These are phyloP conservation scores for Holacanthus passer DNA, from an alignment of 2,113 vertebrate species.

Conservation along the genomic window DNA sequence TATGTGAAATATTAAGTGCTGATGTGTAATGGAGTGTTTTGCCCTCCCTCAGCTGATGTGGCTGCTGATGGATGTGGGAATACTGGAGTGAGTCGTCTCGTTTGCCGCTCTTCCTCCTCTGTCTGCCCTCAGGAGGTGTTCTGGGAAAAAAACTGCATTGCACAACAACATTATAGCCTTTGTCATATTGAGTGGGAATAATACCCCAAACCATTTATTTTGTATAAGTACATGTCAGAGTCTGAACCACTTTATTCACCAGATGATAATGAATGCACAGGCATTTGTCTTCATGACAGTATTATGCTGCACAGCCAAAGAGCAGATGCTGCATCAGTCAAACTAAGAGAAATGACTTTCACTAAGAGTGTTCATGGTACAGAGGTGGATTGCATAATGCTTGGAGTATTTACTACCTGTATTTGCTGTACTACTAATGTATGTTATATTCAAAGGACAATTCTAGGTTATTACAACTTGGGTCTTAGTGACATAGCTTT, in stretches of 20 bases:
- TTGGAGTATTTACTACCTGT: background rate
- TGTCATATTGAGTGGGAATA: slow-evolving; percentile 11
- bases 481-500: no score
- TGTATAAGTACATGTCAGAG: slow-evolving; percentile 27
- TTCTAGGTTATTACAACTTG: background rate
- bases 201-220: slow-evolving; percentile 23
- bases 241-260: slow-evolving; percentile 1
- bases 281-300: slow-evolving; percentile 30
- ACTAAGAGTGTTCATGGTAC: background rate
- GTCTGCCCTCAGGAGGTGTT: slow-evolving; percentile 16
- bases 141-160: background rate
- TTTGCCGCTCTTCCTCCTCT: slow-evolving; percentile 16
- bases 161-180: slow-evolving; percentile 14
- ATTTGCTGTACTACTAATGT: no score
- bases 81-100: background rate
- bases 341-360: background rate
- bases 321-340: slow-evolving; percentile 36
- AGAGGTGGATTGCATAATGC: background rate
- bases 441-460: background rate
- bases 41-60: background rate
- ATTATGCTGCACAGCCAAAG: slow-evolving; percentile 4
- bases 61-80: slow-evolving; percentile 24
- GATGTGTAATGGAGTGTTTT: slow-evolving; percentile 12
- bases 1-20: slow-evolving; percentile 5
- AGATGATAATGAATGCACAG: slow-evolving; percentile 17